phyloP scores from a whole-genome alignment of 2,113 vertebrate genomes.

The Rhegmatorhina hoffmannsi region DNA sequence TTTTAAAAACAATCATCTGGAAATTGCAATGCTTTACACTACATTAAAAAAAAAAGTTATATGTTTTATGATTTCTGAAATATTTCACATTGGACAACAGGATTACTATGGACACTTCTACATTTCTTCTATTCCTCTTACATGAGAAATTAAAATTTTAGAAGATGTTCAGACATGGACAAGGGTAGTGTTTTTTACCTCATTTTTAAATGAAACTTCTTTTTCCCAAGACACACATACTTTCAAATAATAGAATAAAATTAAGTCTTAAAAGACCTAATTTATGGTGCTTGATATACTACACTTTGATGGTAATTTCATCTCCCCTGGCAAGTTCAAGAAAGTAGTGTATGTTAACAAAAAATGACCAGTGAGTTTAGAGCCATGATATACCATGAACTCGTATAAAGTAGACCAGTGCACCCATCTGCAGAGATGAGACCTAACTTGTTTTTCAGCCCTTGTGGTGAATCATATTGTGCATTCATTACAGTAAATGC shows the following conservation, averaged over 20 bases:
- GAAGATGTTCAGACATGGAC: neutral
- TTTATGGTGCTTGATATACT: neutral
- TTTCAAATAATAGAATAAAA: neutral
- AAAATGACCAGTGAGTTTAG: neutral
- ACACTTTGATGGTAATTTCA: neutral
- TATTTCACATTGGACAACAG: neutral
- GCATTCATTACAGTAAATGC: neutral
- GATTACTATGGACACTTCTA: neutral
- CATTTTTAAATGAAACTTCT: neutral
- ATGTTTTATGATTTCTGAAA: neutral
- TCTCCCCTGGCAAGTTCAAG: neutral
- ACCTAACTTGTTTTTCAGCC: neutral
- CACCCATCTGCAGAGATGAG: neutral
- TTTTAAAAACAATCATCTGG: neutral
- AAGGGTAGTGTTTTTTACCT: neutral
- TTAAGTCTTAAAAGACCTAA: neutral
- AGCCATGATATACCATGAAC: accelerated
- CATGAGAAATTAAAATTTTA: neutral
- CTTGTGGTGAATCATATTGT: neutral
- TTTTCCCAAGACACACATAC: neutral
- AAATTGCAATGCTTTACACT: neutral
- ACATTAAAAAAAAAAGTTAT: neutral
- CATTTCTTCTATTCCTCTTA: neutral
- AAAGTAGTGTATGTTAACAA: neutral
- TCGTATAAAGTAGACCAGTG: neutral